Conservation (phyloP, 2,888 invertebrate genomes). For the Apamea sordens region DNA sequence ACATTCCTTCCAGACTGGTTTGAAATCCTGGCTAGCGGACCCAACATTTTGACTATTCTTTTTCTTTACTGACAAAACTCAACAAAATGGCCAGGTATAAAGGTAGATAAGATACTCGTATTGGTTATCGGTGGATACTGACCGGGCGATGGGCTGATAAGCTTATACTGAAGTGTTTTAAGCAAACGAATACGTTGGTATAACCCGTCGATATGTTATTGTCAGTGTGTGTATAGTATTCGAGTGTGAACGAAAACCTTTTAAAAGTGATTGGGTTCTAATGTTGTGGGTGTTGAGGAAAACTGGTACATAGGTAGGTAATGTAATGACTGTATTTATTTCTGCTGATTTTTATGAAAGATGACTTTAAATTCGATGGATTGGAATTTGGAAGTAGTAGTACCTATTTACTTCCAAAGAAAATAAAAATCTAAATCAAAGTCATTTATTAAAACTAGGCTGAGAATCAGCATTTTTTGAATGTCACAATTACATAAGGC, state of each 20-base stretch:
- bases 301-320: background rate
- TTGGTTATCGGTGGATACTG: slow-evolving; percentile 73
- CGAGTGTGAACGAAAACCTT: background rate
- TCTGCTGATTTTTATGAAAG: background rate
- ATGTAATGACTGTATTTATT: slow-evolving; percentile 21
- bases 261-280: slow-evolving; percentile 44
- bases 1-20: slow-evolving; percentile 81
- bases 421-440: background rate
- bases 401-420: background rate
- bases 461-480: no score
- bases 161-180: slow-evolving; percentile 42
- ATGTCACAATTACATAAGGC: no score
- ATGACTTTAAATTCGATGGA: background rate
- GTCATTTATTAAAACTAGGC: no score
- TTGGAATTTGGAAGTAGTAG: background rate
- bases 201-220: slow-evolving; percentile 57
- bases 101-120: slow-evolving; percentile 81
- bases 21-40: slow-evolving; percentile 83
- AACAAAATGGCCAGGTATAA: slow-evolving; percentile 68
- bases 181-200: slow-evolving; percentile 30
- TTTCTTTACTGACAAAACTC: slow-evolving; percentile 29
- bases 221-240: slow-evolving; percentile 3
- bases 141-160: slow-evolving; percentile 57
- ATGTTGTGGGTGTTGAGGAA: slow-evolving; percentile 16
- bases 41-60: slow-evolving; percentile 81